Evolutionary conservation across 2,797 vertebrate genomes (phyloP).

Genomic region (Neomorphus geoffroyi): DNA sequence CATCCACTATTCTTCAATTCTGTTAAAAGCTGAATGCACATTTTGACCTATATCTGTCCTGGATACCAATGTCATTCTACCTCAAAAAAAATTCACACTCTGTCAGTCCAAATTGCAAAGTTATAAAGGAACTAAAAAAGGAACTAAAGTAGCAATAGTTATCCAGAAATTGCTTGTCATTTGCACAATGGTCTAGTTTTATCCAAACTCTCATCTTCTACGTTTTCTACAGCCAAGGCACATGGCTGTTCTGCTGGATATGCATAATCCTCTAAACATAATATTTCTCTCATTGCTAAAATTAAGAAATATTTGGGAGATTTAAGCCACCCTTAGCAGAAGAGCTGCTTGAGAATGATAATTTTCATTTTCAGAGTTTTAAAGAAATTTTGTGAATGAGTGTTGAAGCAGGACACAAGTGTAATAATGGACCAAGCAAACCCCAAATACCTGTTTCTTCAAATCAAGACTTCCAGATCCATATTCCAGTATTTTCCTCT

Average conservation of each 20-base stretch:
- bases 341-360: not conserved
- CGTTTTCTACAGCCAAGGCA: not conserved
- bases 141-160: not conserved
- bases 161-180: not conserved
- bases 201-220: not conserved
- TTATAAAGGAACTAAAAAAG: not conserved
- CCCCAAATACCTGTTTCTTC: not conserved
- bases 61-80: not conserved
- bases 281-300: not conserved
- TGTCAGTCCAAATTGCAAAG: not conserved
- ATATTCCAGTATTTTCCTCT: not conserved
- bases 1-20: not conserved
- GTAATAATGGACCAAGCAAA: not conserved
- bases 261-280: not conserved
- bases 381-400: not conserved
- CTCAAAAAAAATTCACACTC: rapidly evolving
- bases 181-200: not conserved
- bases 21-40: not conserved
- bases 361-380: not conserved
- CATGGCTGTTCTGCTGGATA: not conserved
- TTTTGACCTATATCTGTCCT: not conserved
- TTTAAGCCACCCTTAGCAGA: not conserved
- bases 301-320: not conserved
- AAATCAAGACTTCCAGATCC: not conserved
- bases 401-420: not conserved